These are phyloP conservation scores for Drosophila limbata DNA, from an alignment of 2,888 invertebrate genomes.

Conservation along the genomic window DNA sequence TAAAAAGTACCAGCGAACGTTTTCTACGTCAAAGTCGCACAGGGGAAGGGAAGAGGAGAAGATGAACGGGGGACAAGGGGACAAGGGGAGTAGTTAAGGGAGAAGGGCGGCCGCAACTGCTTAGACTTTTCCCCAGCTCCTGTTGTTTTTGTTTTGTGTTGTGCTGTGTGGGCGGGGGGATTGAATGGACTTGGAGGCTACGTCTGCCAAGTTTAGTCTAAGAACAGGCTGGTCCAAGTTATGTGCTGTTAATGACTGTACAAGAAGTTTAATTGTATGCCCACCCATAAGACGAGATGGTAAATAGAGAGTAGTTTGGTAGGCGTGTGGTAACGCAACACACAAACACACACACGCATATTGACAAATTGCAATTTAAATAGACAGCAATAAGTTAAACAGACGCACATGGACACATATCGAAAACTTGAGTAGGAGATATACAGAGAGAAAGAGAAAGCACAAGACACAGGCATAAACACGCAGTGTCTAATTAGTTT, in stretches of 20 bases:
- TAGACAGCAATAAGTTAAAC: constrained; percentile 82
- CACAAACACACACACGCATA: constrained; percentile 36
- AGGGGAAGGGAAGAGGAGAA: not conserved
- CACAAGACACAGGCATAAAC: constrained; percentile 60
- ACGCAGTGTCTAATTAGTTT: constrained; percentile 80
- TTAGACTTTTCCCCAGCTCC: constrained; percentile 39
- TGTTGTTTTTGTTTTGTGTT: constrained; percentile 23
- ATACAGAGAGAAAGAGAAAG: constrained; percentile 1
- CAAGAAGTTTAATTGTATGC: constrained; percentile 81
- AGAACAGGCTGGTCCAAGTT: constrained; percentile 66
- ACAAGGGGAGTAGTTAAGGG: constrained; percentile 10
- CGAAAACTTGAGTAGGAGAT: constrained; percentile 10
- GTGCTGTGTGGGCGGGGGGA: not conserved
- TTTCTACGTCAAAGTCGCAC: constrained; percentile 64
- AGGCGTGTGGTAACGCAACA: constrained; percentile 42
- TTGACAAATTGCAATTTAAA: constrained; percentile 82
- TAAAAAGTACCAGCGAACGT: constrained; percentile 74
- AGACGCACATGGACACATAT: constrained; percentile 63
- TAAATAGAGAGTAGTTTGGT: constrained; percentile 15
- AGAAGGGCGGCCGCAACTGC: constrained; percentile 62
- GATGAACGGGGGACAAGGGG: not conserved
- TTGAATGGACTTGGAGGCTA: constrained; percentile 30
- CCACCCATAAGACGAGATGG: constrained; percentile 41
- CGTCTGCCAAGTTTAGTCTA: constrained; percentile 76
- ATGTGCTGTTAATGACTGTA: constrained; percentile 80